Conservation (phyloP, 2,797 vertebrate species). For the Sebastes wilsoni region DNA sequence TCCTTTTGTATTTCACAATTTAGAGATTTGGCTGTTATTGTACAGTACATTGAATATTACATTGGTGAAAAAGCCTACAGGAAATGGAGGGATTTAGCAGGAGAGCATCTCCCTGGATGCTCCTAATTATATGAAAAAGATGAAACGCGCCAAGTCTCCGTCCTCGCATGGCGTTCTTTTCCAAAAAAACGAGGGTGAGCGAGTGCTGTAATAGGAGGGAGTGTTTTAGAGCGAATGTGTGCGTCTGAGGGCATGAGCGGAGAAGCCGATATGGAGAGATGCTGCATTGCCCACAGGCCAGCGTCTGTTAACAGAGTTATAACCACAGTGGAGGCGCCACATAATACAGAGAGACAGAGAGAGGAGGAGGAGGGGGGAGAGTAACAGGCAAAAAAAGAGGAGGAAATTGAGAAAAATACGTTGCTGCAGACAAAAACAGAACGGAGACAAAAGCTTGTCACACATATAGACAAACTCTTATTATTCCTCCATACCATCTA, state of each 20-base stretch:
- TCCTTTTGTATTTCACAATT: slow-evolving; percentile 38
- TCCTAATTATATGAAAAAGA: slow-evolving; percentile 50
- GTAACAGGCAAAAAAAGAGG: background rate
- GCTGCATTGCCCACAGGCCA: slow-evolving; percentile 50
- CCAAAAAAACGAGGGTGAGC: background rate
- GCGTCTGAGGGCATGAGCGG: slow-evolving; percentile 4
- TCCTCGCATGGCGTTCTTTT: slow-evolving; percentile 1
- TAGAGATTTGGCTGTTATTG: slow-evolving; percentile 30
- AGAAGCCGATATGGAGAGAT: slow-evolving; percentile 25
- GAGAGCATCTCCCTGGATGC: slow-evolving; percentile 27
- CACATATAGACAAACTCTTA: background rate
- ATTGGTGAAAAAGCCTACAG: slow-evolving; percentile 27
- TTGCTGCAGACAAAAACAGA: slow-evolving; percentile 13
- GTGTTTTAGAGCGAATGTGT: slow-evolving; percentile 18
- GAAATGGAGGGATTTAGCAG: slow-evolving; percentile 41
- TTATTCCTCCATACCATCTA: slow-evolving; percentile 23
- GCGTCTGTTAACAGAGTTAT: slow-evolving; percentile 48
- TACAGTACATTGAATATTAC: slow-evolving; percentile 28
- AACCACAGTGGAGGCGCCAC: slow-evolving; percentile 43
- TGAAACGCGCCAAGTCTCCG: slow-evolving; percentile 22
- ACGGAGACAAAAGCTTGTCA: slow-evolving; percentile 45
- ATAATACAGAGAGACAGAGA: slow-evolving; percentile 39
- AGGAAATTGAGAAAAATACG: slow-evolving; percentile 37
- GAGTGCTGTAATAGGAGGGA: background rate
- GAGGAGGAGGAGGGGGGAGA: background rate